phyloP scores from a whole-genome alignment of 2,113 vertebrate species.

The Peromyscus maniculatus region DNA sequence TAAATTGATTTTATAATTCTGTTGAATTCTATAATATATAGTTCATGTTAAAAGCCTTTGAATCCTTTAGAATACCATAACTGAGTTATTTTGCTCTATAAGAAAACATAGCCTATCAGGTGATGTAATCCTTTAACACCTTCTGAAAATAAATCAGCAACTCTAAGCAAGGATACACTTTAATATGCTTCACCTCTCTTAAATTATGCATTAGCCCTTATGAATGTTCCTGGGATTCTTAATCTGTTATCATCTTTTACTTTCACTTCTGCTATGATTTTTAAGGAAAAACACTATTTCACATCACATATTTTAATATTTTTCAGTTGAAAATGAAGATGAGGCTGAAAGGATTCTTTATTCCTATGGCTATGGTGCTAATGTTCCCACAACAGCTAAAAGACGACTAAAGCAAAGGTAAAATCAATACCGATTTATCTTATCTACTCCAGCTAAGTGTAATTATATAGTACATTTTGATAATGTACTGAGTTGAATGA shows the following conservation, averaged over 20 bases:
- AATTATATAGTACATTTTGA: conserved; percentile 53
- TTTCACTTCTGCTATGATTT: conserved; percentile 57
- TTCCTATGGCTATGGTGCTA: conserved; percentile 98
- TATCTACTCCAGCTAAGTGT: conserved; percentile 50
- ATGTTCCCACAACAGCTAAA: conserved; percentile 97
- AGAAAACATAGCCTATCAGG: background rate
- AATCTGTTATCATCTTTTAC: conserved; percentile 57
- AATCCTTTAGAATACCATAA: conserved; percentile 33
- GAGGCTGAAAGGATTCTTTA: conserved; percentile 98
- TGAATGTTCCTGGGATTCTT: conserved; percentile 32
- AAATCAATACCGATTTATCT: conserved; percentile 55
- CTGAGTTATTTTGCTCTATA: conserved; percentile 29
- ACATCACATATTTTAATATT: conserved; percentile 70
- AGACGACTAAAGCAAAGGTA: conserved; percentile 97
- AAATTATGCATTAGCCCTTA: conserved; percentile 32
- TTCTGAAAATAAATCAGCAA: conserved; percentile 61
- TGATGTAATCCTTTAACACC: background rate
- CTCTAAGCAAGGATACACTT: conserved; percentile 3
- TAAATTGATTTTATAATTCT: background rate
- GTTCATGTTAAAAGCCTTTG: conserved; percentile 37
- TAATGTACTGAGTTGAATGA: conserved; percentile 60
- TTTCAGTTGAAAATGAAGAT: conserved; percentile 95
- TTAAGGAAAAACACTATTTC: conserved; percentile 50
- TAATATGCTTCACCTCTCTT: conserved; percentile 6
- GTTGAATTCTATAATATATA: conserved; percentile 37